phyloP scores from a whole-genome alignment of 2,888 invertebrate genomes.

The Papilio demoleus region DNA sequence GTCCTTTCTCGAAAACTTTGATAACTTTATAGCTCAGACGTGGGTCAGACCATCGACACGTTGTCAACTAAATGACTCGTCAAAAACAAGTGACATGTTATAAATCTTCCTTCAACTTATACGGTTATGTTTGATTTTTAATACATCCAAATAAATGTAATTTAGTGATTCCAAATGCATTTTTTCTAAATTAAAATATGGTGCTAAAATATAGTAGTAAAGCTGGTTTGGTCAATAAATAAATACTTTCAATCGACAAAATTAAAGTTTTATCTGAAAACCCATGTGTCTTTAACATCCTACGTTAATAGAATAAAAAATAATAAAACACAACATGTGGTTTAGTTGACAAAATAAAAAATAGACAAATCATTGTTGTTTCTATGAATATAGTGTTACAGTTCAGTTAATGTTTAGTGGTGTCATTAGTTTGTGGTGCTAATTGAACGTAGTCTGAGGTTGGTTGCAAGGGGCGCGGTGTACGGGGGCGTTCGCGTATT shows the following conservation, averaged over 20 bases:
- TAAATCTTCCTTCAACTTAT: neutral
- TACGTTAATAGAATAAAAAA: too few species aligned
- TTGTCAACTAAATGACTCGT: conserved; percentile 45
- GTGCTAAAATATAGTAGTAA: too few species aligned
- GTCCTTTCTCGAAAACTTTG: conserved; percentile 67
- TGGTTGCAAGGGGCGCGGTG: conserved; percentile 35
- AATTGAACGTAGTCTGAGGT: conserved; percentile 49
- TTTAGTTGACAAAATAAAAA: neutral
- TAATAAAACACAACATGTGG: too few species aligned
- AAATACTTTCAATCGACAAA: too few species aligned
- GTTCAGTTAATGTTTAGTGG: conserved; percentile 30
- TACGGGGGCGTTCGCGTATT: conserved; percentile 41
- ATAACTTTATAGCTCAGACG: conserved; percentile 66
- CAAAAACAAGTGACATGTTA: neutral
- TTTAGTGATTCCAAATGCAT: too few species aligned
- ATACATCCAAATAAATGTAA: too few species aligned
- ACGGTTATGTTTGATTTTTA: too few species aligned
- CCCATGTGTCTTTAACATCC: too few species aligned
- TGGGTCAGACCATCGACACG: conserved; percentile 62
- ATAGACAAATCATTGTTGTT: neutral
- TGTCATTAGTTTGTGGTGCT: conserved; percentile 47
- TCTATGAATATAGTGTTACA: conserved; percentile 22
- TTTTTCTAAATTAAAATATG: too few species aligned
- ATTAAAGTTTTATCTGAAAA: too few species aligned
- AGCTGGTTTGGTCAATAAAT: too few species aligned